phyloP scores from a whole-genome alignment of 2,113 vertebrate genomes.

The Leiothrix lutea region DNA sequence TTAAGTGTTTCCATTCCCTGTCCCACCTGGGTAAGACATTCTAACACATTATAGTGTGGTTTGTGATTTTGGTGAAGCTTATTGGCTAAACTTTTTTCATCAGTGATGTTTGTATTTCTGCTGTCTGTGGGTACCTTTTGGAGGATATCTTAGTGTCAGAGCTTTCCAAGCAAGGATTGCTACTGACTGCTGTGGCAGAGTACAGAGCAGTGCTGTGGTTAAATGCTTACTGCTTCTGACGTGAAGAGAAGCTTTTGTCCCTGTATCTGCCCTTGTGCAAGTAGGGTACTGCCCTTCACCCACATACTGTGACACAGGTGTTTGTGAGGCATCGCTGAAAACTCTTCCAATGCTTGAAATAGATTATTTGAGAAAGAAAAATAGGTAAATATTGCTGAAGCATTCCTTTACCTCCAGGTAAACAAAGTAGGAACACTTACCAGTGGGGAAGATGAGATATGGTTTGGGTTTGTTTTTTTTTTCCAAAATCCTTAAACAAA shows the following conservation, averaged over 20 bases:
- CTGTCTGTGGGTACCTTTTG: not conserved
- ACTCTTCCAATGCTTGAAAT: not conserved
- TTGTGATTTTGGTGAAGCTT: not conserved
- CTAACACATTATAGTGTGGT: too few relatives aligned
- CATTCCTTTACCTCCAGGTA: not conserved
- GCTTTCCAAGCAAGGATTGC: not conserved
- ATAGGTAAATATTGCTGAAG: not conserved
- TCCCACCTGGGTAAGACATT: not conserved
- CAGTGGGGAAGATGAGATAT: accelerated
- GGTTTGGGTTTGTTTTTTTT: not conserved
- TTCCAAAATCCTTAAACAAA: not conserved
- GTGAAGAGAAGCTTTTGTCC: not conserved
- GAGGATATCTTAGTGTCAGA: not conserved
- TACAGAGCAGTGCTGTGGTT: not conserved
- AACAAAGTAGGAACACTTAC: not conserved
- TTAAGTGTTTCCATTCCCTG: not conserved
- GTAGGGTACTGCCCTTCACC: not conserved
- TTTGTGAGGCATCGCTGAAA: not conserved
- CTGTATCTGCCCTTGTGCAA: not conserved
- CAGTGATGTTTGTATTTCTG: not conserved
- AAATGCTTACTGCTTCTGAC: not conserved
- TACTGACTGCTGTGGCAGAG: not conserved
- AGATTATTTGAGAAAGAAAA: not conserved
- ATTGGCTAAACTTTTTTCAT: not conserved
- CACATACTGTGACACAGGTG: not conserved